Base-by-base conservation (phyloP, 2,113 vertebrate genomes). In the Hemiscyllium ocellatum region DNA sequence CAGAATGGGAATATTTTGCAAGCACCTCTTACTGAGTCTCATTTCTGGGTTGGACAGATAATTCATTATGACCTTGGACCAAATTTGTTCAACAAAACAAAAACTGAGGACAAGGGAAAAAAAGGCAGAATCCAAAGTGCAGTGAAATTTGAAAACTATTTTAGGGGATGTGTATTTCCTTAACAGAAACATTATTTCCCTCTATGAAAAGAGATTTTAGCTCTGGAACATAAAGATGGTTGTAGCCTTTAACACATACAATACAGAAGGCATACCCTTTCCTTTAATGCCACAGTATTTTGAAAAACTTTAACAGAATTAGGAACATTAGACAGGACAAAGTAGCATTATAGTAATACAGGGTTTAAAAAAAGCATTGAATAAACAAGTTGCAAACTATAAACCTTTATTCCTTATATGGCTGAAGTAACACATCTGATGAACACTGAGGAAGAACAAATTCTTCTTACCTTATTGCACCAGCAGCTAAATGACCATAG, bases 401-500 rank as follows among this genome's bases (percentile, higher is more conserved):
- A 90, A 65, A 65, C 17, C 52, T 4, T 17, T 90, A 61, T 33
- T n/a, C 47, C 70, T 47, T 37, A 47, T n/a, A n/a, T 70, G 37
- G 20, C 37, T 68, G 65, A 66, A 69, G 91, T 94, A 8, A 42
- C 91, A 94, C 20, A 26, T 68, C 19, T 42, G 20, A 70, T 94
- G n/a, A 94, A 37, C 33, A 19, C 65, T 17, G 66, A 66, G 91
- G 1, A 94, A 70, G 19, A 94, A 66, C 2, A 20, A 94, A 94
- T 96, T 78, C 95, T 20, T 96, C 97, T 97, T 98, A 99, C 99
- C 99, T 99, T 98, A 99, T 98, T 97, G 99, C 98, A 96, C 99
- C 99, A 50, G 98, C 99, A 69, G 99, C 99, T 96, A 99, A 98
- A 97, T 99, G 99, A 29, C 99, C 99, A 0, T 99, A 99, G 95